Base-by-base conservation (phyloP, 2,888 invertebrate genomes). In the Argyresthia goedartella region DNA sequence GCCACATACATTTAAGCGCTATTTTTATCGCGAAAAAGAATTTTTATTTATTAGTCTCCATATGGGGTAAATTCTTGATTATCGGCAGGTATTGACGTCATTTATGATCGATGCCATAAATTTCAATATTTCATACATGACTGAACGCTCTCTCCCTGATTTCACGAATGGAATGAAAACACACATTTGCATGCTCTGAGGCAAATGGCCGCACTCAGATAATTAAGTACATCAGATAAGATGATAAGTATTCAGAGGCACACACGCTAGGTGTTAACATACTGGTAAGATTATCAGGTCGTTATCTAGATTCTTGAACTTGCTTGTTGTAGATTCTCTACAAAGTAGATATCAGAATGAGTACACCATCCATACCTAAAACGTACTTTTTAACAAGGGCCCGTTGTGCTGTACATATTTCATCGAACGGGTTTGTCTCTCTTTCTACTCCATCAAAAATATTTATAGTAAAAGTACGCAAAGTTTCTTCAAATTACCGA, bases 71-170 rank as follows among this genome's bases (percentile, higher is more conserved):
- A 25, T 25, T 25, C 25, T 25, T 25, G 9, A 39, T 8, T 39
- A 39, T n/a, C n/a, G 39, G 9, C n/a, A 14, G 11, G 1, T 36
- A 48, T 36, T 48, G 48, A 36, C 48, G 36, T 35, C n/a, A n/a
- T n/a, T n/a, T n/a, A n/a, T n/a, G n/a, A n/a, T n/a, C 14, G 10
- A 48, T n/a, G 48, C 15, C 41, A 55, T 56, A 59, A 55, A 57
- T 59, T 53, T 57, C 55, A 62, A 55, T 65, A 25, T 71, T 72
- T 65, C 58, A 61, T 67, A 73, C 69, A 66, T 67, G 60, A 76
- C 60, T 69, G 78, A 66, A 58, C 64, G 45, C 73, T 67, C 81
- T 85, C 76, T 84, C 85, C 72, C 74, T 64, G 69, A 71, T 84
- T 81, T 84, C 85, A 71, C 80, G 68, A 60, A 63, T 69, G 75